Conservation (phyloP, 2,113 vertebrate species). For the Balaeniceps rex region DNA sequence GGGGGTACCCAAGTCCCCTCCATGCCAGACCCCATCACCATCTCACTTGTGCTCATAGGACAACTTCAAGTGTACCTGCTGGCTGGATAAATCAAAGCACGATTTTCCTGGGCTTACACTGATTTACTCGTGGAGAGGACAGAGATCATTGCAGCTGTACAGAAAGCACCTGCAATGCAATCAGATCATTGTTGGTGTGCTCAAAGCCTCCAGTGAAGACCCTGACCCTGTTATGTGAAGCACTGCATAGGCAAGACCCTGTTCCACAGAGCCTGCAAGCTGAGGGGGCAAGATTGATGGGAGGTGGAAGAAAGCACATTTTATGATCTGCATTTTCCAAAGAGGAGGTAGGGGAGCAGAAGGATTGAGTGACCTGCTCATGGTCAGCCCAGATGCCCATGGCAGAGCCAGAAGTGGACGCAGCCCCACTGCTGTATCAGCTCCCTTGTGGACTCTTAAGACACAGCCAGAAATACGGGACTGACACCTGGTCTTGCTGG, state of each 20-base stretch:
- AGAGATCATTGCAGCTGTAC: background rate
- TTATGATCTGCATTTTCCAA: background rate
- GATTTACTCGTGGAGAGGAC: background rate
- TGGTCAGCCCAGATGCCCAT: background rate
- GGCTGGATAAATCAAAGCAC: background rate
- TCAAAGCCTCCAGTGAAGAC: background rate
- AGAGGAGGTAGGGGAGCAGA: background rate
- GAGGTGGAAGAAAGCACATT: background rate
- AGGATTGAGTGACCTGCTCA: background rate
- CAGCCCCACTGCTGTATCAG: background rate
- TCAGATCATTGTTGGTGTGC: background rate
- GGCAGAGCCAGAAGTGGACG: background rate
- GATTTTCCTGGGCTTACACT: background rate
- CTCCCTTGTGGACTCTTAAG: background rate
- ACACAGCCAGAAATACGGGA: background rate
- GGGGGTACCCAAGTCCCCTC: background rate
- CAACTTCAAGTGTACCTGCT: accelerated
- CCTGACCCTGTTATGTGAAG: accelerated
- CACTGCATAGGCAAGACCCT: background rate
- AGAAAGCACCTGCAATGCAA: background rate
- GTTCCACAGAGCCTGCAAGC: background rate
- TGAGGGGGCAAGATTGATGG: background rate
- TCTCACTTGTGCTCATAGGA: background rate
- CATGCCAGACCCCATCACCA: background rate
- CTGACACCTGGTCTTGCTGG: background rate